Evolutionary conservation across 2,888 invertebrate genomes (phyloP).

Genomic region (Drosophila formosana): DNA sequence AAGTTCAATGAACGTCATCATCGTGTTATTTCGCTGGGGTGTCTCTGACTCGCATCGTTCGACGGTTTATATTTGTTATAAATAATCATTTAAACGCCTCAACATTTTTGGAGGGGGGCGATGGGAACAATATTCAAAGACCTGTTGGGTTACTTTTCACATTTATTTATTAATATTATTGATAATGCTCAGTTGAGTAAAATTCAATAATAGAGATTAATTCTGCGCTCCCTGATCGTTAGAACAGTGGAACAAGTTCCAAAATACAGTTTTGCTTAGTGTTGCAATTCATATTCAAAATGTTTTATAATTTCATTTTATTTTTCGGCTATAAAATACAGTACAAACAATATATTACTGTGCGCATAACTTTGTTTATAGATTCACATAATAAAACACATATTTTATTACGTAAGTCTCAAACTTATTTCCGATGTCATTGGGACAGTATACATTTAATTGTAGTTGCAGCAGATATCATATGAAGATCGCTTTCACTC

Average conservation of each 20-base stretch:
- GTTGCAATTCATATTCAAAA: too few species aligned
- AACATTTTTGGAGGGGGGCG: slow-evolving; percentile 16
- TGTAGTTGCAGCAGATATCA: not conserved
- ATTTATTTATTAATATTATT: slow-evolving; percentile 28
- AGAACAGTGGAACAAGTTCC: slow-evolving; percentile 22
- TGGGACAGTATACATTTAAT: slow-evolving; percentile 1
- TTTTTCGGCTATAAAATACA: not conserved
- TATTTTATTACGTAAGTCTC: not conserved
- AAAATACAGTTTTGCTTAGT: not conserved
- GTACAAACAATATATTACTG: not conserved
- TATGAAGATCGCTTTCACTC: slow-evolving; percentile 2
- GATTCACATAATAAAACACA: not conserved
- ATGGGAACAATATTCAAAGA: slow-evolving; percentile 14
- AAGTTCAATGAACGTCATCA: slow-evolving; percentile 55
- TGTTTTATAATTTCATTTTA: too few species aligned
- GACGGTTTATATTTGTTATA: slow-evolving; percentile 35
- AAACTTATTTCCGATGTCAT: not conserved
- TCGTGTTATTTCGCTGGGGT: slow-evolving; percentile 13
- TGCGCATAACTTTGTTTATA: not conserved
- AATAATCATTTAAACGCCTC: slow-evolving; percentile 25
- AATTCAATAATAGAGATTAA: slow-evolving; percentile 20
- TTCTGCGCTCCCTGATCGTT: not conserved
- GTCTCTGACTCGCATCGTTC: slow-evolving; percentile 10
- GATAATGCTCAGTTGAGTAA: slow-evolving; percentile 29
- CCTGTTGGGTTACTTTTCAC: slow-evolving; percentile 35